phyloP scores from a whole-genome alignment of 92 coral and sea anemone genomes.

The Palythoa grandis region DNA sequence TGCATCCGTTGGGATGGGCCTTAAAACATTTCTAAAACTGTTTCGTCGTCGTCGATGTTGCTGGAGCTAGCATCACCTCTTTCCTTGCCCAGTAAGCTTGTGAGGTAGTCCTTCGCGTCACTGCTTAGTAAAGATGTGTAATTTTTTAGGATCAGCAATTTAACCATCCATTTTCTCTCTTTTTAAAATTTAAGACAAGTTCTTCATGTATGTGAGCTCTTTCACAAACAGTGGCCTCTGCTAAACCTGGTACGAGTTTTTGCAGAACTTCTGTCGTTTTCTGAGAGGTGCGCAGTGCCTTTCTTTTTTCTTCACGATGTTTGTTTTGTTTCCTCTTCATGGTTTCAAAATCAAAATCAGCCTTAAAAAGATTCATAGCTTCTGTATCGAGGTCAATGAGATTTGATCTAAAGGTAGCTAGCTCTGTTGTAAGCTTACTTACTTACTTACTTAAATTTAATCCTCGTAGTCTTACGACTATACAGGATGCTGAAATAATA shows the following conservation, averaged over 20 bases:
- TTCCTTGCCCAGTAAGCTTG: slow-evolving; percentile 33
- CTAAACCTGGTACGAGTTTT: slow-evolving; percentile 47
- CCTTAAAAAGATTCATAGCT: slow-evolving; percentile 33
- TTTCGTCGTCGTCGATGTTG: background rate
- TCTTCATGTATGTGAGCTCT: slow-evolving; percentile 36
- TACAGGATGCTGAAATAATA: too few species aligned
- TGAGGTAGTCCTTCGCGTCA: slow-evolving; percentile 45
- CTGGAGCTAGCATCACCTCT: slow-evolving; percentile 12
- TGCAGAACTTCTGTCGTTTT: slow-evolving; percentile 33
- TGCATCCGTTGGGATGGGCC: too few species aligned
- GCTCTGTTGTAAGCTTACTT: background rate
- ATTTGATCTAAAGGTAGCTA: slow-evolving; percentile 32
- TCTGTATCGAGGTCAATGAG: slow-evolving; percentile 37
- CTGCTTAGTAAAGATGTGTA: slow-evolving; percentile 44
- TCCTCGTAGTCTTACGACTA: too few species aligned
- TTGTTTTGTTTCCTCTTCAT: slow-evolving; percentile 29
- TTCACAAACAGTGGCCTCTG: slow-evolving; percentile 34
- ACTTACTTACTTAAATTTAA: background rate
- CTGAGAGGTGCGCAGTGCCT: slow-evolving; percentile 29
- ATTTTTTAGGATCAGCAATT: slow-evolving; percentile 41
- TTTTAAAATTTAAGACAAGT: slow-evolving; percentile 9
- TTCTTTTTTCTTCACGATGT: slow-evolving; percentile 3
- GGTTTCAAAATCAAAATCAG: slow-evolving; percentile 38
- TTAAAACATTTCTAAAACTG: too few species aligned
- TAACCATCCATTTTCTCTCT: slow-evolving; percentile 41